Evolutionary conservation across 2,888 invertebrate species (phyloP).

Genomic region (Tetragnatha montana): DNA sequence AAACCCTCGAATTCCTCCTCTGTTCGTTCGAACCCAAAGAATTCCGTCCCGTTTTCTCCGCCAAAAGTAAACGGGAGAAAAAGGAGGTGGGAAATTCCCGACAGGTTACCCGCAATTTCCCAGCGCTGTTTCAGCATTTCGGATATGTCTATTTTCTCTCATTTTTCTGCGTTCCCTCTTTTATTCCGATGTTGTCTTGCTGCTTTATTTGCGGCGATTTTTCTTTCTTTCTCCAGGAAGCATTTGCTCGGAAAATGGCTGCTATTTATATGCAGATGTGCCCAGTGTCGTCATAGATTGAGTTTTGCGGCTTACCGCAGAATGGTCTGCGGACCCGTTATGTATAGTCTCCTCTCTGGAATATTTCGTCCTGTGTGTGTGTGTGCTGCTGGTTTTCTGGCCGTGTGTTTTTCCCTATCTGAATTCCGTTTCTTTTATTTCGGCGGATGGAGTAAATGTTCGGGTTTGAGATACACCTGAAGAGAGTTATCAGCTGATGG

Average conservation of each 20-base stretch:
- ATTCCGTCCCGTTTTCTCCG: conserved; percentile 6
- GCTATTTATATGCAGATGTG: conserved; percentile 62
- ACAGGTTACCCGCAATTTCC: conserved; percentile 53
- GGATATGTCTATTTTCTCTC: conserved; percentile 55
- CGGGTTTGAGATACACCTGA: neutral
- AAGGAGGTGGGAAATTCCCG: conserved; percentile 33
- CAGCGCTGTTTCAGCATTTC: conserved; percentile 49
- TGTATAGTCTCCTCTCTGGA: neutral
- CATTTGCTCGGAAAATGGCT: conserved; percentile 48
- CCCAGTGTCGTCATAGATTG: conserved; percentile 44
- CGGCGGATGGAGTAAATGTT: neutral
- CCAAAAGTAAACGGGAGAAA: conserved; percentile 14
- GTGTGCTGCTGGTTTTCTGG: neutral
- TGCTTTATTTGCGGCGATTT: neutral
- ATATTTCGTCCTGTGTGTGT: neutral
- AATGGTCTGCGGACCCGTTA: conserved; percentile 4
- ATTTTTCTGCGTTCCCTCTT: neutral
- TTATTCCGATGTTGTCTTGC: conserved; percentile 12
- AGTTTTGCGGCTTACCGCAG: conserved; percentile 22
- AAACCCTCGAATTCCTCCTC: neutral
- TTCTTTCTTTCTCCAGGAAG: neutral
- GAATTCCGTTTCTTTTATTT: neutral
- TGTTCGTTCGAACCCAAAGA: neutral
- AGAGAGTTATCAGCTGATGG: neutral
- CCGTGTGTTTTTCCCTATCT: neutral